Evolutionary conservation across 35 echinoderm and acorn worm species (phyloP).

Genomic region (Amphiura filiformis): DNA sequence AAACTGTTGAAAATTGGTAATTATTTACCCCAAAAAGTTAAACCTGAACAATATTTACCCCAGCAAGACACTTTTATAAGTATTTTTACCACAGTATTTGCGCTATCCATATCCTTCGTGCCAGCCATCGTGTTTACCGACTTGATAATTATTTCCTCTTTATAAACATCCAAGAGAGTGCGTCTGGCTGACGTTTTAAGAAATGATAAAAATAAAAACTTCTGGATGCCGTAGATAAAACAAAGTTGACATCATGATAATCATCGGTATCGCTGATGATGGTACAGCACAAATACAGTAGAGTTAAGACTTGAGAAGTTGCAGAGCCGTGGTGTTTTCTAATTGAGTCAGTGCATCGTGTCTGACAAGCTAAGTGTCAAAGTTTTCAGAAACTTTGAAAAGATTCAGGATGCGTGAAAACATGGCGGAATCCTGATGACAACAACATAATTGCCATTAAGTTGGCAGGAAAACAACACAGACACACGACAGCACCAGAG

Average conservation of each 20-base stretch:
- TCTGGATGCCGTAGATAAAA: no score
- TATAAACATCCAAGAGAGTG: no score
- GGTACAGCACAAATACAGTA: constrained; percentile 8
- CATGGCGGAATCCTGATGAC: neutral
- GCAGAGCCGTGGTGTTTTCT: neutral
- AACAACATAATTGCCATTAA: neutral
- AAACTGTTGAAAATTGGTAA: no score
- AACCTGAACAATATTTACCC: no score
- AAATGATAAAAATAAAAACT: no score
- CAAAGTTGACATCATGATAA: no score
- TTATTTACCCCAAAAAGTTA: no score
- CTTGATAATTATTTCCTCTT: no score
- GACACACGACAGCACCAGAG: neutral
- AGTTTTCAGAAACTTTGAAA: neutral
- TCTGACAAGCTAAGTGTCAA: neutral
- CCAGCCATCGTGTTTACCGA: neutral
- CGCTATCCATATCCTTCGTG: neutral
- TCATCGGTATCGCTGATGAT: no score
- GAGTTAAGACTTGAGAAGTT: neutral
- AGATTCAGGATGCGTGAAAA: neutral
- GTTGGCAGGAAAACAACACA: neutral
- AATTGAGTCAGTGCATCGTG: neutral
- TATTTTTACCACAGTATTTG: neutral
- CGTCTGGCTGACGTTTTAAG: no score
- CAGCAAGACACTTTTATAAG: neutral